These are phyloP conservation scores for Nebria salina DNA, from an alignment of 2,888 invertebrate species.

Conservation along the genomic window DNA sequence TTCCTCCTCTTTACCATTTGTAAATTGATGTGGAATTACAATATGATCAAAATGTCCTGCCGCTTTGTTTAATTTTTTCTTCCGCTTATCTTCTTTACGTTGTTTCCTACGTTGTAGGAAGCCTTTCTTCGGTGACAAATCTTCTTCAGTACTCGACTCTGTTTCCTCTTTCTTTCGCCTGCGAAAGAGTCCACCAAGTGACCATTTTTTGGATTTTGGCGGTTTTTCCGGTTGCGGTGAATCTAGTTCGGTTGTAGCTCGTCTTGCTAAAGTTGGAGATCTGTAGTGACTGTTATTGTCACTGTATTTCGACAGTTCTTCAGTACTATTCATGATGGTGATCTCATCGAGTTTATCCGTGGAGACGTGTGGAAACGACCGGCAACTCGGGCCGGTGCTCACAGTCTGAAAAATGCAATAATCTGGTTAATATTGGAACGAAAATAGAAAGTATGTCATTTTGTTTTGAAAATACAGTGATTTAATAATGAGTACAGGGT, in stretches of 20 bases:
- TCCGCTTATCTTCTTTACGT: conserved; percentile 63
- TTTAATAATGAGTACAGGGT: conserved; percentile 30
- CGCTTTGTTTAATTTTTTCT: conserved; percentile 64
- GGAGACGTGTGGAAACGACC: conserved; percentile 59
- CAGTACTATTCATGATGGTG: conserved; percentile 59
- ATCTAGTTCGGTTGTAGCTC: conserved; percentile 61
- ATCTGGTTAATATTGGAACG: conserved; percentile 12
- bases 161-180: conserved; percentile 77
- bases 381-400: conserved; percentile 60
- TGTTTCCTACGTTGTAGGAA: conserved; percentile 61
- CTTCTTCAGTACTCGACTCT: conserved; percentile 66
- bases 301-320: conserved; percentile 53
- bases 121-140: conserved; percentile 58
- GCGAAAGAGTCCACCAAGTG: conserved; percentile 84
- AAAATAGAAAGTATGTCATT: conserved; percentile 36
- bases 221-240: conserved; percentile 49
- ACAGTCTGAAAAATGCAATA: conserved; percentile 61
- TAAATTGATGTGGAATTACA: conserved; percentile 63
- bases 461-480: conserved; percentile 18
- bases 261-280: conserved; percentile 56
- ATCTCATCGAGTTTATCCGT: conserved; percentile 53
- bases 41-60: conserved; percentile 75
- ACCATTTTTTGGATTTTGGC: conserved; percentile 73
- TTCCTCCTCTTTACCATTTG: conserved; percentile 49
- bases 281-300: conserved; percentile 49